Conservation (phyloP, 2,797 vertebrate genomes). For the Cryptoprocta ferox region DNA sequence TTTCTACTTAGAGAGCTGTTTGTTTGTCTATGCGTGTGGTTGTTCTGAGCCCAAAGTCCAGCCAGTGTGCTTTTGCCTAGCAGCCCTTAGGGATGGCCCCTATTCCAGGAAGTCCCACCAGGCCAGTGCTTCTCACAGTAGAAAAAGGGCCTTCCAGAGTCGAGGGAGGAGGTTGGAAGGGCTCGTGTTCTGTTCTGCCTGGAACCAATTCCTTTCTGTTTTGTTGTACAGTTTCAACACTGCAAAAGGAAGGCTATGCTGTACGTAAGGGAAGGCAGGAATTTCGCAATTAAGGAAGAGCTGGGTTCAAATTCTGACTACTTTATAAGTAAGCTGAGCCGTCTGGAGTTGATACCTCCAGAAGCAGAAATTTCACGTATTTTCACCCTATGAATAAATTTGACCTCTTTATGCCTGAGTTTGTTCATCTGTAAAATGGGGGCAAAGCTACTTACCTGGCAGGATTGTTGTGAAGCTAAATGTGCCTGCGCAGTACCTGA, state of each 20-base stretch:
- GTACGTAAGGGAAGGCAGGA: neutral
- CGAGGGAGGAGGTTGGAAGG: neutral
- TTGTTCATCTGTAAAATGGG: neutral
- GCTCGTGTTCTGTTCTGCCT: neutral
- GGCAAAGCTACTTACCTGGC: neutral
- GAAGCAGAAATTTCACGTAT: neutral
- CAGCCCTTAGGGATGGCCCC: neutral
- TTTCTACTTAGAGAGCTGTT: neutral
- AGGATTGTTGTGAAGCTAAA: neutral
- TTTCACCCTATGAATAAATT: neutral
- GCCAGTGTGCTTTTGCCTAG: neutral
- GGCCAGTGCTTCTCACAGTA: neutral
- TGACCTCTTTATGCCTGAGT: neutral
- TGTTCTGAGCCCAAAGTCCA: neutral
- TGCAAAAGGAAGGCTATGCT: neutral
- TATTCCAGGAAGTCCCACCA: neutral
- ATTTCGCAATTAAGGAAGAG: neutral
- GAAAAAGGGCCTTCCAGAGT: neutral
- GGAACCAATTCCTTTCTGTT: neutral
- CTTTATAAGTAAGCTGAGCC: neutral
- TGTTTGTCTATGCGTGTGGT: neutral
- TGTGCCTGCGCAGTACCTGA: neutral
- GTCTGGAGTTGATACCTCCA: neutral
- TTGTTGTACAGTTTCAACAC: neutral
- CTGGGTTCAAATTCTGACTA: neutral